Base-by-base conservation (phyloP, 2,113 vertebrate species). In the Alethe diademata region DNA sequence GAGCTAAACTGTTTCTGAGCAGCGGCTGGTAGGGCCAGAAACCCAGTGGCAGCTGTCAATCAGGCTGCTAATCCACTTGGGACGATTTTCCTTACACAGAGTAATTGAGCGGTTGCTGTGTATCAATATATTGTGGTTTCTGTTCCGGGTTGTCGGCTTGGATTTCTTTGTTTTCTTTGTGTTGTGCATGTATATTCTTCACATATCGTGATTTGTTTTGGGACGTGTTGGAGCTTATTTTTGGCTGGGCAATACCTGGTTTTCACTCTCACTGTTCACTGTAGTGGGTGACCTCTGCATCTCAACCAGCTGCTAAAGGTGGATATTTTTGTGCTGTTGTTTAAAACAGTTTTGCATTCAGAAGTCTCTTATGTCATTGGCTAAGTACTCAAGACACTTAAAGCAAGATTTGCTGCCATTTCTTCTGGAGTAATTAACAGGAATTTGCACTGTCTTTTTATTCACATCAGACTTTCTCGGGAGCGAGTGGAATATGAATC, bases 81-180 rank as follows among this genome's bases (percentile, higher is more conserved):
- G 57, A 71, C 70, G 31, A 19, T 62, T 67, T 90, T 50, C 17
- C 22, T 80, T 47, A 19, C 1, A 0, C 47, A 8, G 8, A 13
- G 26, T 54, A 48, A 33, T 36, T 73, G 76, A 57, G 25, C 0
- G 4, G 6, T 65, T 61, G 33, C 51, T 62, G 19, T 50, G 38
- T 26, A 28, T 85, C 29, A 14, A 1, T 42, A 38, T 1, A 1
- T 50, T 71, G 29, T 38, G 33, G n/a, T 66, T 75, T 86, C 35
- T 10, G 4, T 74, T 53, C n/a, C 1, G 0, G 14, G 14, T 54
- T 48, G n/a, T 38, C 1, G 0, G 16, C 7, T 50, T 58, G 15
- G 4, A 45, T 78, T 73, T 42, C 33, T 64, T 38, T 26, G 5
- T 73, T 64, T 80, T 38, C 23, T 70, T 26, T 2, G 2, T 51